phyloP scores from a whole-genome alignment of 2,797 vertebrate genomes.

The Decapterus maruadsi region DNA sequence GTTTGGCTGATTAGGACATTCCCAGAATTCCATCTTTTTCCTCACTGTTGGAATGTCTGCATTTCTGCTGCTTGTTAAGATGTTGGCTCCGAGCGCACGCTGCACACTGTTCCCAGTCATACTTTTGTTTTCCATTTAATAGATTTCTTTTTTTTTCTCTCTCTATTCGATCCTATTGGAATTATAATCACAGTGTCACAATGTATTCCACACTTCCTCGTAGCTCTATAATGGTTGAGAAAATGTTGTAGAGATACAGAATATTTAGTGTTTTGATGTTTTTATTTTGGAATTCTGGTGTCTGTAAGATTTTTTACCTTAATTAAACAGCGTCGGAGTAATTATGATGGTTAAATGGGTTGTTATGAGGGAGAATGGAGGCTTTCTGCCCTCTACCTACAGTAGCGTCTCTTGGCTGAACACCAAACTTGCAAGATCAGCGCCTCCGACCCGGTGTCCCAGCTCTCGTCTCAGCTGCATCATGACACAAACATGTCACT shows the following conservation, averaged over 20 bases:
- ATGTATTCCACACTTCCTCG: neutral
- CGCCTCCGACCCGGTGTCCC: too few relatives aligned
- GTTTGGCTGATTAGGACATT: slow-evolving; percentile 73
- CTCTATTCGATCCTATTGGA: neutral
- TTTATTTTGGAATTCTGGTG: neutral
- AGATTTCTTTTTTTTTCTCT: neutral
- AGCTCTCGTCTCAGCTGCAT: too few relatives aligned
- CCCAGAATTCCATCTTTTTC: slow-evolving; percentile 68
- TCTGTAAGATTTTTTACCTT: neutral
- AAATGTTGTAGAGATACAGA: neutral
- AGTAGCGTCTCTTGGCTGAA: too few relatives aligned
- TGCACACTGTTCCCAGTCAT: neutral
- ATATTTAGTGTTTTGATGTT: neutral
- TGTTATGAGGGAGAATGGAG: too few relatives aligned
- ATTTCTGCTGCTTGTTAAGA: slow-evolving; percentile 63
- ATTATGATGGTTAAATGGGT: too few relatives aligned
- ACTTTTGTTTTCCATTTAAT: slow-evolving; percentile 3
- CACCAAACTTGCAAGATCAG: too few relatives aligned
- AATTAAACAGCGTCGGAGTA: too few relatives aligned
- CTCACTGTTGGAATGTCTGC: slow-evolving; percentile 54
- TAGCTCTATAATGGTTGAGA: neutral
- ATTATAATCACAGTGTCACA: neutral
- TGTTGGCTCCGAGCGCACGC: slow-evolving; percentile 11
- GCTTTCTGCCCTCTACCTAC: too few relatives aligned
- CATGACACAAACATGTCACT: too few relatives aligned